A percentile compares a stretch with the other conserved stretches of the same genome.
These are phyloP conservation scores for Caligus rogercresseyi DNA, from an alignment of 1,140 invertebrate genomes.

Conservation along the genomic window DNA sequence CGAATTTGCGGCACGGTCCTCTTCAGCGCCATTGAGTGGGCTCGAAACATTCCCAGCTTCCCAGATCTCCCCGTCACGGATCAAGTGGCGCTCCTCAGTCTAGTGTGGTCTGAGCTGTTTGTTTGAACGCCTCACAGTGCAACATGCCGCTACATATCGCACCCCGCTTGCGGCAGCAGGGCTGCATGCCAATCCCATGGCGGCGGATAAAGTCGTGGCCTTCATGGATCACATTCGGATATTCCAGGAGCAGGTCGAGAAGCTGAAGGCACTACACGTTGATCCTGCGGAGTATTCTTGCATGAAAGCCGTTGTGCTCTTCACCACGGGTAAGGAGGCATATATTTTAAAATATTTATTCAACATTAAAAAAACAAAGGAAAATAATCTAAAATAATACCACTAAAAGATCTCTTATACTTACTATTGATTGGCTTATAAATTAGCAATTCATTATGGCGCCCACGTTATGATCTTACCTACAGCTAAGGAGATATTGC, in stretches of 20 bases:
- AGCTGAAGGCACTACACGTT: slow-evolving; percentile 90
- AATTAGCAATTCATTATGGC: too few relatives aligned
- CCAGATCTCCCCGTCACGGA: slow-evolving; percentile 61
- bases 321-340: slow-evolving; percentile 90
- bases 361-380: too few relatives aligned
- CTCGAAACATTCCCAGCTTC: slow-evolving; percentile 91
- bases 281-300: slow-evolving; percentile 96
- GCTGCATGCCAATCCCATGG: slow-evolving; percentile 84
- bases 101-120: slow-evolving; percentile 94
- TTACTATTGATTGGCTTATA: too few relatives aligned
- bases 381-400: too few relatives aligned
- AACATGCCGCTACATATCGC: slow-evolving; percentile 94
- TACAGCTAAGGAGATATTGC: too few relatives aligned
- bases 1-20: slow-evolving; percentile 83
- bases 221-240: slow-evolving; percentile 98
- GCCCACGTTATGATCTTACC: too few relatives aligned
- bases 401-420: too few relatives aligned
- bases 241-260: slow-evolving; percentile 93
- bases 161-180: slow-evolving; percentile 81
- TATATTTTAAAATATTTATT: too few relatives aligned
- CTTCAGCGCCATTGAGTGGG: slow-evolving; percentile 94
- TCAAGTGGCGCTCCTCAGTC: slow-evolving; percentile 77
- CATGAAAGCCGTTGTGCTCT: slow-evolving; percentile 94
- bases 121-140: slow-evolving; percentile 93
- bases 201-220: slow-evolving; percentile 84